Evolutionary conservation across 2,888 invertebrate species (phyloP), one percentile per base, ranked within the genome.

Genomic region (Germaria angustata): DNA sequence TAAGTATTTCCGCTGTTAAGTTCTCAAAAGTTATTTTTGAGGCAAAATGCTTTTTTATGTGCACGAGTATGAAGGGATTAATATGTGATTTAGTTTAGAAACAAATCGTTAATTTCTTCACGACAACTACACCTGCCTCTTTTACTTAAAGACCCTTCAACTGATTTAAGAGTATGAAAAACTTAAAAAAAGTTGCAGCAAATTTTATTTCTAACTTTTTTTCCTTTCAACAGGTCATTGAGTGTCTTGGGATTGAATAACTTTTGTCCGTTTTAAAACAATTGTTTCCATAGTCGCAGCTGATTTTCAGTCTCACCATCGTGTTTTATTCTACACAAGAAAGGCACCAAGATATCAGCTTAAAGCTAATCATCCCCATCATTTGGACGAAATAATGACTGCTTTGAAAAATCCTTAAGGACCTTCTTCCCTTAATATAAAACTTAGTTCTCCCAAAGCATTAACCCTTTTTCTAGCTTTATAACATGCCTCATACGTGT

Each of bases 1-100:
- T 49, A 63, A 71, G 63, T 65, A 78, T 65, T 78, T 71, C 71
- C 71, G 78, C 63, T 71, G 53, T 34, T 32, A 69, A 63, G 17
- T 32, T 77, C 44, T 55, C 9, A 15, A 34, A 46, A 17, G 2
- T 6, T 17, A 7, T 22, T 51, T 22, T 44, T n/a, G 49, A 2
- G 4, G 6, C 0, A 32, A 28, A 28, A 28, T 28, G 28, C 28
- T 28, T 28, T 65, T 22, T 66, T 57, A 49, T 24, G 7, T 11
- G n/a, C n/a, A n/a, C n/a, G n/a, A n/a, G n/a, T n/a, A n/a, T n/a
- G 28, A 28, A 28, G 34, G 57, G 78, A 63, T 71, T 65, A 78
- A 49, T 46, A n/a, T 55, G 36, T 63, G 63, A 78, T 78, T 71
- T 71, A 78, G 28, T 55, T 44, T 49, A 22, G 32, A 9, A 22